Evolutionary conservation across 2,113 vertebrate genomes (phyloP), one percentile per base, ranked within the genome.

Genomic region (Callipepla squamata): DNA sequence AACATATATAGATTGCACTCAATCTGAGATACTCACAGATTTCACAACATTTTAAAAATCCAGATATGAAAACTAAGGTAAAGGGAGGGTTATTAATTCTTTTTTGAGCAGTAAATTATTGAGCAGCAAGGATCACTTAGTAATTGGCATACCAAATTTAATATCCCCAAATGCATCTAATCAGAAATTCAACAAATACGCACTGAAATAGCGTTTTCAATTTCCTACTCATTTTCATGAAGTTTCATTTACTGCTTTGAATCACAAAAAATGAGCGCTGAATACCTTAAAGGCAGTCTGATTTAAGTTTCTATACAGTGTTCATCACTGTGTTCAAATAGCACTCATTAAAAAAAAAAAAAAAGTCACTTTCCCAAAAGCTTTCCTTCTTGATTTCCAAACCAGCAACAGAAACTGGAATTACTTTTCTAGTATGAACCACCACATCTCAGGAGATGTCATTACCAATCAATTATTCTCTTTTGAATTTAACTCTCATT

Each of bases 381-480:
- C 45, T 81, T 89, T 57, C 40, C 62, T 65, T 79, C 86, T 84
- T 92, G 53, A 90, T 85, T 94, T 93, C 74, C 67, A 92, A 92
- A 89, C 26, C 62, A 76, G 69, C 61, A 94, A 78, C 51, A 93
- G 65, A 79, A 96, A 91, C 36, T 53, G 14, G 86, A 93, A 94
- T 92, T 89, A 65, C 48, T 92, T 88, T 84, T 75, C 69, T 76
- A 55, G 59, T 57, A 8, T 36, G 69, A 86, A 84, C 62, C 21
- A 61, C 69, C 72, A 30, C 63, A 62, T 77, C 90, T 93, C 78
- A 89, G 45, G 48, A 93, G 69, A 86, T 84, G 66, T 80, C 86
- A 94, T 94, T 93, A 93, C 73, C 44, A 51, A 90, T 51, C 80
- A 84, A 92, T 95, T 94, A 84, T 58, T 89, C 47, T 83, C 44